phyloP scores from a whole-genome alignment of 1,140 invertebrate species.

The Aphelinus atriplicis region DNA sequence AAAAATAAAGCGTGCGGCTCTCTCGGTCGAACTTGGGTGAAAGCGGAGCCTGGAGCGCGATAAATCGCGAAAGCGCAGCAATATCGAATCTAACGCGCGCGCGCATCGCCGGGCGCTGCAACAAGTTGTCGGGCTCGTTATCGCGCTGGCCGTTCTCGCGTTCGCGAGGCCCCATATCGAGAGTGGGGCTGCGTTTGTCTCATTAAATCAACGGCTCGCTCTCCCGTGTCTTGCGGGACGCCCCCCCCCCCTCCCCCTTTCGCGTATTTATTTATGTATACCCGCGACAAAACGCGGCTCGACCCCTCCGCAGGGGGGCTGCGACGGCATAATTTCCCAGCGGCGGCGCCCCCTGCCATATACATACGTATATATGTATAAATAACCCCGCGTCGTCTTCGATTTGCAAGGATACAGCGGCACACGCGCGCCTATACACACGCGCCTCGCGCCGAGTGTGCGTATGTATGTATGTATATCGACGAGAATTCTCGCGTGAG shows the following conservation, averaged over 20 bases:
- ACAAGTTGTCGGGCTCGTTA: constrained; percentile 26
- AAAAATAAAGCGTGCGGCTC: too few species aligned
- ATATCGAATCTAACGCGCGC: too few species aligned
- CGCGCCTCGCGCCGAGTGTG: not conserved
- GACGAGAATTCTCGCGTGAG: too few species aligned
- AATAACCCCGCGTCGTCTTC: constrained; percentile 30
- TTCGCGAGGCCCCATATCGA: constrained; percentile 17
- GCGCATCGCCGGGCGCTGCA: not conserved
- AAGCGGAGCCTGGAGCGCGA: too few species aligned
- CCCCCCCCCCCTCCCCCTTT: not conserved
- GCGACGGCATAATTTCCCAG: constrained; percentile 35
- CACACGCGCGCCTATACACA: not conserved
- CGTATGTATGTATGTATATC: too few species aligned
- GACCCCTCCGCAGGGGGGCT: constrained; percentile 7
- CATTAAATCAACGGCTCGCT: constrained; percentile 17
- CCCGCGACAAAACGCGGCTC: constrained; percentile 27
- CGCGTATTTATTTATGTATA: constrained; percentile 32
- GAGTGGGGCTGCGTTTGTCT: constrained; percentile 14
- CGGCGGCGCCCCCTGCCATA: constrained; percentile 9
- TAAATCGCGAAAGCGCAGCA: too few species aligned
- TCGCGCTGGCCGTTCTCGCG: not conserved
- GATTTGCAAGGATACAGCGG: not conserved
- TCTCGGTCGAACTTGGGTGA: too few species aligned
- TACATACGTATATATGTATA: not conserved
- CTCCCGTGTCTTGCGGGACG: too few species aligned